Evolutionary conservation across 2,888 invertebrate species (phyloP).

Genomic region (Drosophila histrio): DNA sequence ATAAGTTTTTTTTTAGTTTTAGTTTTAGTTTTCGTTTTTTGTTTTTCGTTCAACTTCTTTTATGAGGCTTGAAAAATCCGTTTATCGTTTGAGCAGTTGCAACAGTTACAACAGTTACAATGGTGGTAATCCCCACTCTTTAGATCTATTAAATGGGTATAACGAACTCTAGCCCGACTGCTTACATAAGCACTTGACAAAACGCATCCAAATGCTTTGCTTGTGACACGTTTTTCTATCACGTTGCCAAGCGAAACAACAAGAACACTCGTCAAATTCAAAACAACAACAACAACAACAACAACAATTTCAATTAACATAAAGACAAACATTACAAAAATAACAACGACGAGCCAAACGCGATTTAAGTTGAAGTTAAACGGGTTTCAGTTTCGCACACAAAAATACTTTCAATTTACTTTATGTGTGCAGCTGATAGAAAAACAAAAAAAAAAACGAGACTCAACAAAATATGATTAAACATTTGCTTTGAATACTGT

Average conservation of each 20-base stretch:
- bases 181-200: conserved; percentile 28
- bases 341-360: not conserved
- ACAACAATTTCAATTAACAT: conserved; percentile 4
- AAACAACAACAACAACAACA: not conserved
- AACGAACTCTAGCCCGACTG: conserved; percentile 8
- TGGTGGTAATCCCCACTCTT: not conserved
- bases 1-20: conserved; percentile 11
- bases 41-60: conserved; percentile 26
- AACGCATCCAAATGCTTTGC: not conserved
- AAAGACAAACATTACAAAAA: conserved; percentile 15
- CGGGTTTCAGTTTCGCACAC: conserved; percentile 25
- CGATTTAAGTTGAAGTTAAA: conserved; percentile 16
- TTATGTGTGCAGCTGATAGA: conserved; percentile 14
- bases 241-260: not conserved
- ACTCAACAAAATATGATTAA: conserved; percentile 5
- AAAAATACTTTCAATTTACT: conserved; percentile 28
- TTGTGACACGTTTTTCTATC: conserved; percentile 6
- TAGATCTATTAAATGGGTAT: conserved; percentile 7
- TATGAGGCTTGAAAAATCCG: conserved; percentile 57
- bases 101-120: conserved; percentile 31
- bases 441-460: conserved; percentile 15
- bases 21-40: not conserved
- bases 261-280: not conserved
- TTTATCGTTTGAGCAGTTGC: conserved; percentile 42
- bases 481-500: not conserved